Evolutionary conservation across 2,797 vertebrate genomes (phyloP).

Genomic region (Ambastaia sidthimunki): DNA sequence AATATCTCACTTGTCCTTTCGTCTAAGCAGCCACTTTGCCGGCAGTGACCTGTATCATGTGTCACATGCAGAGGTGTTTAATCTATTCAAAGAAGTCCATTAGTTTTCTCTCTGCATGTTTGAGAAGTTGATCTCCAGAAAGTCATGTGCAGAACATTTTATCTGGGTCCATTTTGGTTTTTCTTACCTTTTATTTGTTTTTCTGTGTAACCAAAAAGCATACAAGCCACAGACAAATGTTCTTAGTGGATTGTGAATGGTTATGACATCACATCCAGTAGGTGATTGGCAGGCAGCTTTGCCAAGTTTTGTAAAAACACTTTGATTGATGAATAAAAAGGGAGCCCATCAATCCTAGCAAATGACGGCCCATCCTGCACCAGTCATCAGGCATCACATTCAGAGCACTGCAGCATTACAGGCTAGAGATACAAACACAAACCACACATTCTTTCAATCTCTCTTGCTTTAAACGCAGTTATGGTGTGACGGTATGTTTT

Average conservation of each 20-base stretch:
- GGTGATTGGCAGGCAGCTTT: not conserved
- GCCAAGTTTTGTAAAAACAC: slow-evolving; percentile 1
- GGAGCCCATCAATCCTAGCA: not conserved
- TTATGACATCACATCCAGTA: not conserved
- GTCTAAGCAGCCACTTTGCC: slow-evolving; percentile 28
- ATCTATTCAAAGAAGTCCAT: not conserved
- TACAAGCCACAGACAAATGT: not conserved
- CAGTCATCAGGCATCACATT: not conserved
- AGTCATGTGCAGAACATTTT: not conserved
- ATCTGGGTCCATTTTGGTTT: not conserved
- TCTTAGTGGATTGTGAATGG: not conserved
- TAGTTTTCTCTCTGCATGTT: not conserved
- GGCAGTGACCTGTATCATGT: not conserved
- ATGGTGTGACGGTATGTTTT: not conserved
- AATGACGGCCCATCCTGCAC: not conserved
- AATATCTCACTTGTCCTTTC: slow-evolving; percentile 40
- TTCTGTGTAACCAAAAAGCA: not conserved
- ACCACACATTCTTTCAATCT: not conserved
- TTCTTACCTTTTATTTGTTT: not conserved
- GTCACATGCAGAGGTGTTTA: not conserved
- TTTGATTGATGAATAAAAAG: not conserved
- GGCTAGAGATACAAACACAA: not conserved
- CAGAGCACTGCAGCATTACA: not conserved
- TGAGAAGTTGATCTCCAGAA: not conserved
- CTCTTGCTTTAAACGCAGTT: not conserved